phyloP scores from a whole-genome alignment of 2,113 vertebrate species.

The Pachypanchax playfairii region DNA sequence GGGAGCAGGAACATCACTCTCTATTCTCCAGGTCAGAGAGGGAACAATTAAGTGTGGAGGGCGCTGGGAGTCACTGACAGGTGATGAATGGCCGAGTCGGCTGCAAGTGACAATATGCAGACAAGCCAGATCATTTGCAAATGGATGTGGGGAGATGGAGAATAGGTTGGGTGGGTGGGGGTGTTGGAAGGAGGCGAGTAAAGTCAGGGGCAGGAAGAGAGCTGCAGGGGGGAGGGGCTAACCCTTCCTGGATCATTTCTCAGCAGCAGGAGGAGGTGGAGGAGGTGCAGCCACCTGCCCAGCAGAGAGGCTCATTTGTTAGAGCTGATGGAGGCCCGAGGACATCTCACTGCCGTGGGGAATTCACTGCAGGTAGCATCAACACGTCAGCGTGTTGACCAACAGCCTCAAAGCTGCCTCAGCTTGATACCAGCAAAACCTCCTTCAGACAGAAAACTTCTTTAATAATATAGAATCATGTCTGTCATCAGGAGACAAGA shows the following conservation, averaged over 20 bases:
- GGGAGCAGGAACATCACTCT: conserved; percentile 72
- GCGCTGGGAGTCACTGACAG: conserved; percentile 80
- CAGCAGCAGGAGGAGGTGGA: conserved; percentile 38
- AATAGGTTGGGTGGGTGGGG: conserved; percentile 42
- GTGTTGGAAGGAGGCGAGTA: conserved; percentile 33
- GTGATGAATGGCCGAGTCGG: conserved; percentile 90
- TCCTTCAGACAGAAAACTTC: too few species aligned
- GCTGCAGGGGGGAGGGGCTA: conserved; percentile 40
- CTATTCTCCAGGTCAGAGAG: conserved; percentile 85
- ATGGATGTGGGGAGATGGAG: conserved; percentile 80
- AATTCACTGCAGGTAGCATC: conserved; percentile 28
- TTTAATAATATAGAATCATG: too few species aligned
- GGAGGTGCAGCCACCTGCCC: conserved; percentile 58
- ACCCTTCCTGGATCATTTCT: conserved; percentile 68
- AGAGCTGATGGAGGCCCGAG: conserved; percentile 52
- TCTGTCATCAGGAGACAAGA: not conserved
- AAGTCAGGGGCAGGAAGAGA: conserved; percentile 36
- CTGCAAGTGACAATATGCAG: conserved; percentile 91
- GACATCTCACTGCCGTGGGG: conserved; percentile 31
- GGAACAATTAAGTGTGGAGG: conserved; percentile 88
- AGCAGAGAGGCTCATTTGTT: conserved; percentile 64
- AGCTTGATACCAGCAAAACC: too few species aligned
- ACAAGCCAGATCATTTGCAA: conserved; percentile 92
- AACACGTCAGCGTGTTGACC: conserved; percentile 38
- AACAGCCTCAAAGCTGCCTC: conserved; percentile 30